Conservation (phyloP, 1,140 invertebrate genomes). For the Eriocheir sinensis region DNA sequence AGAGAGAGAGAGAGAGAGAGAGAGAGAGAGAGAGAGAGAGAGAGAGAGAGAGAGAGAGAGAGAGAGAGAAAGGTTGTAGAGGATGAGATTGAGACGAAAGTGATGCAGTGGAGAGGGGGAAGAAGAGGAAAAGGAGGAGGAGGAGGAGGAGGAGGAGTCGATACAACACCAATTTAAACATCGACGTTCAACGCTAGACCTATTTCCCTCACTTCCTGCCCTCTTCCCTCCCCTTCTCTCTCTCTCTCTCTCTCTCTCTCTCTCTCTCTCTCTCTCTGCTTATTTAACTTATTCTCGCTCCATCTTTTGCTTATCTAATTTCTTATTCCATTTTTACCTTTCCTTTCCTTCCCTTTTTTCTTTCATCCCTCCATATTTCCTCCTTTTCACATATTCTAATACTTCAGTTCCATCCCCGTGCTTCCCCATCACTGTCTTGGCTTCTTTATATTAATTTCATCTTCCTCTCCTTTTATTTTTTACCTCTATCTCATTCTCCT, state of each 20-base stretch:
- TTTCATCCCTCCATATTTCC: neutral
- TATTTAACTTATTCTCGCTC: neutral
- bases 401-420: neutral
- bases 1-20: neutral
- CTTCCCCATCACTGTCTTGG: neutral
- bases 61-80: neutral
- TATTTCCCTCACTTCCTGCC: neutral
- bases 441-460: too few species aligned
- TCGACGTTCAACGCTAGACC: neutral
- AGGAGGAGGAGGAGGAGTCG: neutral
- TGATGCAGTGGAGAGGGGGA: neutral
- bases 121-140: neutral
- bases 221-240: neutral
- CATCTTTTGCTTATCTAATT: too few species aligned
- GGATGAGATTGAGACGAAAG: neutral
- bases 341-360: neutral
- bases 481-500: neutral
- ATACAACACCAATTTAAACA: neutral
- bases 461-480: neutral
- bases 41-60: slow-evolving; percentile 30
- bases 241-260: slow-evolving; percentile 56
- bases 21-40: slow-evolving; percentile 23
- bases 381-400: too few species aligned
- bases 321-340: neutral
- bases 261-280: slow-evolving; percentile 49